Conservation (phyloP, 2,888 invertebrate species). For the Caenorhabditis sinica region DNA sequence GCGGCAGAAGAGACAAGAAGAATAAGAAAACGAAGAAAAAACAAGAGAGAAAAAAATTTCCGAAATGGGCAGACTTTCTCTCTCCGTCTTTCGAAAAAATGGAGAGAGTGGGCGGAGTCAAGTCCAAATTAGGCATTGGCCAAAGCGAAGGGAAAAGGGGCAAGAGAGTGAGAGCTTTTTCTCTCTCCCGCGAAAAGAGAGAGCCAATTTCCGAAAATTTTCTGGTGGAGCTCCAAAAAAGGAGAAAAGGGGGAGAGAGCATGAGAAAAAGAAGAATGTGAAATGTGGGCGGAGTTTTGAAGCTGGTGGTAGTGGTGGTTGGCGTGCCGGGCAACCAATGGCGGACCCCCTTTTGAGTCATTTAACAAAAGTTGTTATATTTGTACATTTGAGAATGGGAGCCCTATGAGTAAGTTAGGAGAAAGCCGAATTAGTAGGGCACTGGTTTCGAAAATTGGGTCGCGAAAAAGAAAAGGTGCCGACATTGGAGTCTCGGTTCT, state of each 20-base stretch:
- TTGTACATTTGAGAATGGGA: neutral
- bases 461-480: neutral
- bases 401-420: conserved; percentile 38
- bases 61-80: conserved; percentile 42
- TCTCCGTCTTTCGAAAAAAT: conserved; percentile 22
- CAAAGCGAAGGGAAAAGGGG: conserved; percentile 24
- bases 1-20: conserved; percentile 30
- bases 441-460: conserved; percentile 14
- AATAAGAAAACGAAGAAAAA: conserved; percentile 10
- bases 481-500: neutral
- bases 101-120: conserved; percentile 50
- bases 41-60: conserved; percentile 33
- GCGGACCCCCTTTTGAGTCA: conserved; percentile 13
- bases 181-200: neutral
- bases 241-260: neutral
- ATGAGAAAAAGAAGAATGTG: neutral
- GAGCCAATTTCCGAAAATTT: conserved; percentile 62
- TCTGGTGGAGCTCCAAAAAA: conserved; percentile 30
- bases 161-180: conserved; percentile 21
- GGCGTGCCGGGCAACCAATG: conserved; percentile 23
- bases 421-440: conserved; percentile 44
- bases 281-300: conserved; percentile 39
- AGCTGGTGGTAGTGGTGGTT: neutral
- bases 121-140: conserved; percentile 61
- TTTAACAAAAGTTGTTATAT: conserved; percentile 14